Evolutionary conservation across 2,113 vertebrate genomes (phyloP).

Genomic region (Myiagra hebetior): DNA sequence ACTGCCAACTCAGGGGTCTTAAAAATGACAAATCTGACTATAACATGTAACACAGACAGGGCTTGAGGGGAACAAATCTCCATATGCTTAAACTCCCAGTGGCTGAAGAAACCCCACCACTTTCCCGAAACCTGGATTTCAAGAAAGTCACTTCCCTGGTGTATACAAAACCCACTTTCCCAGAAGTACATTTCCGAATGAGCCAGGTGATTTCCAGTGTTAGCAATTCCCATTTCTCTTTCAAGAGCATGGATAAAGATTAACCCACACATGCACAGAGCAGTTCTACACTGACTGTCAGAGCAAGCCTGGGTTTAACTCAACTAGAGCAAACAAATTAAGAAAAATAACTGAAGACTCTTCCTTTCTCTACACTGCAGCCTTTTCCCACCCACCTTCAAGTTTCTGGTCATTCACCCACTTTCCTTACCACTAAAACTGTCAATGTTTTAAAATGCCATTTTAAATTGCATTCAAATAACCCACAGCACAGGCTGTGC

Average conservation of each 20-base stretch:
- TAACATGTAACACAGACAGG: neutral
- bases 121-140: neutral
- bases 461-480: neutral
- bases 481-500: neutral
- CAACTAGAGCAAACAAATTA: neutral
- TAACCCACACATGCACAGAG: neutral
- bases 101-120: neutral
- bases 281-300: neutral
- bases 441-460: neutral
- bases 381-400: neutral
- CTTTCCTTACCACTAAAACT: neutral
- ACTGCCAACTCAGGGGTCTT: neutral
- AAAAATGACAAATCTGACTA: neutral
- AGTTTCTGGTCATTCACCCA: neutral
- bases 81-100: neutral
- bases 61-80: neutral
- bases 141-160: neutral
- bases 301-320: neutral
- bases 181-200: neutral
- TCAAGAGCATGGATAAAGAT: constrained; percentile 29
- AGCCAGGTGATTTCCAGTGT: constrained; percentile 40
- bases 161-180: neutral
- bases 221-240: neutral
- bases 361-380: neutral
- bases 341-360: neutral